Percentiles rank a stretch among this genome's conserved stretches.
Conservation (phyloP, 1,140 invertebrate species). For the Melitaea cinxia region DNA sequence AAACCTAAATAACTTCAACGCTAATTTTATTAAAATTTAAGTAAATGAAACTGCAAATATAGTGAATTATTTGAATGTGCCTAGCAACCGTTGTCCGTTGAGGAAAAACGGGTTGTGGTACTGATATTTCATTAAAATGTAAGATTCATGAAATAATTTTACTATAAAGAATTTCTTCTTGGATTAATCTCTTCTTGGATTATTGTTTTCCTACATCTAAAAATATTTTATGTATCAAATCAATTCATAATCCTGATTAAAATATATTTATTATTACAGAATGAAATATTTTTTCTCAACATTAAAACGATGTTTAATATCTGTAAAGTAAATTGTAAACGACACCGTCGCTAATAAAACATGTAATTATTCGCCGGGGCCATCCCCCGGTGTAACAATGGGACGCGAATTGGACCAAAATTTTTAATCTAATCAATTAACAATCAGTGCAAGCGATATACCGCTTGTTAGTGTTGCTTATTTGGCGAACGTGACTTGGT, state of each 20-base stretch:
- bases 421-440: constrained; percentile 82
- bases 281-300: constrained; percentile 4
- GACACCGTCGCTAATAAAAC: constrained; percentile 65
- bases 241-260: too few relatives aligned
- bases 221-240: too few relatives aligned
- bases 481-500: constrained; percentile 77
- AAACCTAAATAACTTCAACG: too few relatives aligned
- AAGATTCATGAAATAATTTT: constrained; percentile 1
- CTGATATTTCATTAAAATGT: too few relatives aligned
- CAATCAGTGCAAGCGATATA: constrained; percentile 81
- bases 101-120: too few relatives aligned
- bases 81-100: too few relatives aligned
- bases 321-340: constrained; percentile 73
- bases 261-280: not conserved
- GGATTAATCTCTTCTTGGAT: too few relatives aligned
- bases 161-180: too few relatives aligned
- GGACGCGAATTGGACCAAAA: constrained; percentile 67
- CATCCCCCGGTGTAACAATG: constrained; percentile 62
- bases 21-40: too few relatives aligned
- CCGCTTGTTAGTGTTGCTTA: constrained; percentile 78
- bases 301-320: too few relatives aligned
- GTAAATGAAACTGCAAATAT: too few relatives aligned
- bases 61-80: too few relatives aligned
- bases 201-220: not conserved
- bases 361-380: constrained; percentile 61